phyloP scores from a whole-genome alignment of 1,140 invertebrate genomes.

The Penaeus japonicus region DNA sequence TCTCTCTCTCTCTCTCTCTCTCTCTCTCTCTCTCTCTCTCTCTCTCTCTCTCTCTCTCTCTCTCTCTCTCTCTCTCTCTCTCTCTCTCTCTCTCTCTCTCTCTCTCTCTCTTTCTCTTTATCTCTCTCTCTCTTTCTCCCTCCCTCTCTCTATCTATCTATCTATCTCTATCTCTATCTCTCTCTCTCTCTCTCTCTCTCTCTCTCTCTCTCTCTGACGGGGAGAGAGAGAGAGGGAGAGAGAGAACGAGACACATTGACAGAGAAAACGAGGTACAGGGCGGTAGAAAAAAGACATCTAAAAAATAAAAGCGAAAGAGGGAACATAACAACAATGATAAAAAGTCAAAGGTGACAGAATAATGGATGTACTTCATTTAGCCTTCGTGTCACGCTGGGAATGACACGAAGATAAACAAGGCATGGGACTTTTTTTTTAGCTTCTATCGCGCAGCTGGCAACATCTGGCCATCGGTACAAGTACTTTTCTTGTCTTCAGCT shows the following conservation, averaged over 20 bases:
- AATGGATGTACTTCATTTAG: no score
- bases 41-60: neutral
- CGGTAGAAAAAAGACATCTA: neutral
- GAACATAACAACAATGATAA: no score
- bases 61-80: neutral
- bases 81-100: neutral
- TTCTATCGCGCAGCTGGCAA: no score
- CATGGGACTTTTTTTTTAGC: no score
- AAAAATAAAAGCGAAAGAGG: neutral
- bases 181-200: constrained; percentile 15
- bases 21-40: neutral
- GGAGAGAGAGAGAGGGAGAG: no score
- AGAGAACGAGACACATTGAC: no score
- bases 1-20: neutral
- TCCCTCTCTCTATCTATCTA: neutral
- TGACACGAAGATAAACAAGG: no score
- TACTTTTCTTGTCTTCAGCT: no score
- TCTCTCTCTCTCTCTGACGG: constrained; percentile 1
- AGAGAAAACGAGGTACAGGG: neutral
- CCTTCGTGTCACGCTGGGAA: no score
- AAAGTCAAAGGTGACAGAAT: no score
- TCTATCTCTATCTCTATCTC: neutral
- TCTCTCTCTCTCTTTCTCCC: neutral
- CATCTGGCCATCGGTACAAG: no score
- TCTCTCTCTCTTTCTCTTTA: neutral